These are phyloP conservation scores for Furnarius figulus DNA, from an alignment of 2,113 vertebrate species.

Conservation along the genomic window DNA sequence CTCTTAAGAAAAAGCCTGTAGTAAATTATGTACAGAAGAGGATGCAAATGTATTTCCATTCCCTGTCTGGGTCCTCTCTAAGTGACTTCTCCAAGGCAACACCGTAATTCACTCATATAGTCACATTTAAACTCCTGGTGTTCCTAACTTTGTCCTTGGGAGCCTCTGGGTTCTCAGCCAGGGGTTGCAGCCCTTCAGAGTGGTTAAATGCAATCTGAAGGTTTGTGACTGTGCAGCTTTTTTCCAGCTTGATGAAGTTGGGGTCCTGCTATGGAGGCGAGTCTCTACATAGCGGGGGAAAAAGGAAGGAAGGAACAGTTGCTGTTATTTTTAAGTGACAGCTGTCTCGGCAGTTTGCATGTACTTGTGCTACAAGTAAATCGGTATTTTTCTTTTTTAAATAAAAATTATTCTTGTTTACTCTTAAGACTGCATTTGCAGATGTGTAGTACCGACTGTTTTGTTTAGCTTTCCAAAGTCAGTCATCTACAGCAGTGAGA, in stretches of 20 bases:
- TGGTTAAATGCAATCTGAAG: background rate
- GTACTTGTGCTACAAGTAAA: background rate
- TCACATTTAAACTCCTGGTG: background rate
- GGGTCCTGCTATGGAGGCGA: background rate
- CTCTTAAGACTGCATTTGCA: background rate
- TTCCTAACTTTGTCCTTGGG: background rate
- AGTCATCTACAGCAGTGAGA: background rate
- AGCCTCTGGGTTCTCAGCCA: background rate
- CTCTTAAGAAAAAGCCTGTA: background rate
- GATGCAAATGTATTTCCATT: slow-evolving; percentile 18
- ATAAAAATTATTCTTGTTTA: background rate
- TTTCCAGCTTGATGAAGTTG: background rate
- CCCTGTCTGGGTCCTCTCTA: background rate
- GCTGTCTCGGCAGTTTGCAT: background rate
- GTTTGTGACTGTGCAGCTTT: background rate
- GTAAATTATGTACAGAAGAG: background rate
- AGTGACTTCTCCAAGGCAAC: slow-evolving; percentile 44
- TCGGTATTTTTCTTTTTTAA: background rate
- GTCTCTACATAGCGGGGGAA: rapidly evolving
- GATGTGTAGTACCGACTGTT: background rate
- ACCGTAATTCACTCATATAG: background rate
- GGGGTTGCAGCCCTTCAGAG: background rate
- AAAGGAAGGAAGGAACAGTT: background rate
- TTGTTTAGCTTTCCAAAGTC: background rate
- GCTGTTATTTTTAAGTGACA: background rate